phyloP scores from a whole-genome alignment of 2,888 invertebrate genomes.

The Patella caerulea region DNA sequence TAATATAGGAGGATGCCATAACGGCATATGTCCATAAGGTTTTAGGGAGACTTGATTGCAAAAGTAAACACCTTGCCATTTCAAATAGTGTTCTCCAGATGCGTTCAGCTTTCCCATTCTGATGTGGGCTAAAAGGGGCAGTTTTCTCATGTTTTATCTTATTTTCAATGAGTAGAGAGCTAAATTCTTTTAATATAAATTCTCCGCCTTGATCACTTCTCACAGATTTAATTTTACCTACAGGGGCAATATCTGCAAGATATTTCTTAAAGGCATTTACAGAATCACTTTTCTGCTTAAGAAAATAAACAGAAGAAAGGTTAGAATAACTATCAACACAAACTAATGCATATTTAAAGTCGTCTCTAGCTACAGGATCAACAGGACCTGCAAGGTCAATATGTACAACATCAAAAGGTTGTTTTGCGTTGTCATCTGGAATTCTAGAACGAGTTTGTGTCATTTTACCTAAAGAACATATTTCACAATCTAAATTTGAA shows the following conservation, averaged over 20 bases:
- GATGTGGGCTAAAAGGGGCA: constrained; percentile 33
- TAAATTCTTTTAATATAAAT: constrained; percentile 16
- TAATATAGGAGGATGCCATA: constrained; percentile 31
- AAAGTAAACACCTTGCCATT: constrained; percentile 35
- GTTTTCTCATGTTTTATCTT: constrained; percentile 26
- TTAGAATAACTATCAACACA: constrained; percentile 36
- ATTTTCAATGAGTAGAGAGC: constrained; percentile 15
- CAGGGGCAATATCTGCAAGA: constrained; percentile 27
- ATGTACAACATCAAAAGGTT: constrained; percentile 20
- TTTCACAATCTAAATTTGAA: constrained; percentile 23
- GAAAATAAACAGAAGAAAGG: constrained; percentile 28
- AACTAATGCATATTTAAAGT: constrained; percentile 30
- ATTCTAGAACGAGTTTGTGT: background rate
- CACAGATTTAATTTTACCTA: constrained; percentile 18
- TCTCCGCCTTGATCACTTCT: constrained; percentile 14
- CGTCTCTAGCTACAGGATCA: constrained; percentile 27
- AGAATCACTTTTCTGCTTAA: constrained; percentile 32
- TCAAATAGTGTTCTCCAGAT: constrained; percentile 37
- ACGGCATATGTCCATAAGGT: constrained; percentile 37
- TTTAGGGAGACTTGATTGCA: constrained; percentile 31
- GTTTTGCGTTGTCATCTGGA: background rate
- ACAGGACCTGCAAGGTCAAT: constrained; percentile 29
- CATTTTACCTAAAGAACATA: constrained; percentile 19
- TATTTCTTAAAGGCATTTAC: constrained; percentile 25
- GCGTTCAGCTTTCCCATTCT: constrained; percentile 38